Conservation (phyloP, 2,888 invertebrate genomes). For the Drosophila kanekoi region DNA sequence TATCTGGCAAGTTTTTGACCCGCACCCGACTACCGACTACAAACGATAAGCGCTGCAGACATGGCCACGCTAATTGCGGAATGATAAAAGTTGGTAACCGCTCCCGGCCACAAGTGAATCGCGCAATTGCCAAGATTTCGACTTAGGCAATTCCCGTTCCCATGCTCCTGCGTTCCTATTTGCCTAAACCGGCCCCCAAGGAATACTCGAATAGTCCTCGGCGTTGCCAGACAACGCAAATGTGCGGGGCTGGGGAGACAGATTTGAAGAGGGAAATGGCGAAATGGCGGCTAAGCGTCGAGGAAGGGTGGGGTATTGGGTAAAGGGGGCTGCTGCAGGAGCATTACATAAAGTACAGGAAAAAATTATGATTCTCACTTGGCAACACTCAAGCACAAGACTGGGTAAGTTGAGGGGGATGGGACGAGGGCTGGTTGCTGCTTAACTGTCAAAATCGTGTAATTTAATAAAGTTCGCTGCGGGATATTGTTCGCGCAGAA, state of each 20-base stretch:
- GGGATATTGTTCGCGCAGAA: conserved; percentile 79
- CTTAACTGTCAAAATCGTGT: conserved; percentile 84
- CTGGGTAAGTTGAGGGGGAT: conserved; percentile 19
- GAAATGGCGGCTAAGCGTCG: background rate
- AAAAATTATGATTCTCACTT: conserved; percentile 76
- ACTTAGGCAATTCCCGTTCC: conserved; percentile 42
- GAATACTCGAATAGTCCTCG: conserved; percentile 52
- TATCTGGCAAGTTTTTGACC: conserved; percentile 55
- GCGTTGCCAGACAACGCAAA: conserved; percentile 64
- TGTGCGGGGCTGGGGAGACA: conserved; percentile 4
- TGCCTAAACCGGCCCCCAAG: conserved; percentile 77
- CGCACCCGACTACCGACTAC: conserved; percentile 55
- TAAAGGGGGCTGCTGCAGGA: conserved; percentile 24
- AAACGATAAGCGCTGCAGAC: conserved; percentile 73
- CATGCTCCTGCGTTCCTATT: conserved; percentile 48
- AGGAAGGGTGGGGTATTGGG: too few relatives aligned
- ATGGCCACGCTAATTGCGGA: conserved; percentile 77
- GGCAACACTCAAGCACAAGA: conserved; percentile 33
- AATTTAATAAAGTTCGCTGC: conserved; percentile 85
- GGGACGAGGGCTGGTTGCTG: conserved; percentile 40
- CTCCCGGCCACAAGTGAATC: conserved; percentile 42
- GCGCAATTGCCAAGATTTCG: conserved; percentile 66
- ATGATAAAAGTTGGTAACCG: conserved; percentile 70
- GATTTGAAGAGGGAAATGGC: background rate
- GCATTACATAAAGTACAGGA: conserved; percentile 73